These are phyloP conservation scores for Pontoporia blainvillei DNA, from an alignment of 2,113 vertebrate species.

Conservation along the genomic window DNA sequence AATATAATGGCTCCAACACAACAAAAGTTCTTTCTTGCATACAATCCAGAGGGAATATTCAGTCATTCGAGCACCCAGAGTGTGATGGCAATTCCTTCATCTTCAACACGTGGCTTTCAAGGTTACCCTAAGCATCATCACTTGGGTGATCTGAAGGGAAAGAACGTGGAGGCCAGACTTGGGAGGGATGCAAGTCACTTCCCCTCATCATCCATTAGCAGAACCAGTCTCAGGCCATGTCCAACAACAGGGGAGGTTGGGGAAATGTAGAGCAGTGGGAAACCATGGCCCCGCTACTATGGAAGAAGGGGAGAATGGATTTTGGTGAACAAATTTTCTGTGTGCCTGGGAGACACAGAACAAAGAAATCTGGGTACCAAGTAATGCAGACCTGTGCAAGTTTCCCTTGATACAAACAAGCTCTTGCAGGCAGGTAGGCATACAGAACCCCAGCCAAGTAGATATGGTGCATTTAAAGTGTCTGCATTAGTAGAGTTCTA, in stretches of 20 bases:
- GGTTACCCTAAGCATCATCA: neutral
- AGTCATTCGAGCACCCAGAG: neutral
- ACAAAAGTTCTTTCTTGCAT: neutral
- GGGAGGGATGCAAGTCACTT: neutral
- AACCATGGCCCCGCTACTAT: neutral
- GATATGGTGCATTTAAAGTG: neutral
- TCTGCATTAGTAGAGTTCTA: neutral
- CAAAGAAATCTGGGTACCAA: neutral
- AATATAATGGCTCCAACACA: neutral
- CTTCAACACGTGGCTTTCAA: neutral
- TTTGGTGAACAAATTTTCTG: neutral
- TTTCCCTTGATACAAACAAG: neutral
- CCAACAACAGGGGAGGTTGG: neutral
- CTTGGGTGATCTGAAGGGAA: neutral
- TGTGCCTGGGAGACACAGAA: neutral
- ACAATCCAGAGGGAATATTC: neutral
- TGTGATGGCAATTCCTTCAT: neutral
- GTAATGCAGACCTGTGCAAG: neutral
- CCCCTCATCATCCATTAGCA: neutral
- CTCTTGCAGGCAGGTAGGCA: neutral
- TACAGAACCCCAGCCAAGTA: neutral
- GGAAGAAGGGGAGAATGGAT: neutral
- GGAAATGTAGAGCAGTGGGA: neutral
- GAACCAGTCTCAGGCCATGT: neutral
- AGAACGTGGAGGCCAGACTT: neutral